Conservation (phyloP, 2,113 vertebrate genomes). For the Hemichromis elongatus region DNA sequence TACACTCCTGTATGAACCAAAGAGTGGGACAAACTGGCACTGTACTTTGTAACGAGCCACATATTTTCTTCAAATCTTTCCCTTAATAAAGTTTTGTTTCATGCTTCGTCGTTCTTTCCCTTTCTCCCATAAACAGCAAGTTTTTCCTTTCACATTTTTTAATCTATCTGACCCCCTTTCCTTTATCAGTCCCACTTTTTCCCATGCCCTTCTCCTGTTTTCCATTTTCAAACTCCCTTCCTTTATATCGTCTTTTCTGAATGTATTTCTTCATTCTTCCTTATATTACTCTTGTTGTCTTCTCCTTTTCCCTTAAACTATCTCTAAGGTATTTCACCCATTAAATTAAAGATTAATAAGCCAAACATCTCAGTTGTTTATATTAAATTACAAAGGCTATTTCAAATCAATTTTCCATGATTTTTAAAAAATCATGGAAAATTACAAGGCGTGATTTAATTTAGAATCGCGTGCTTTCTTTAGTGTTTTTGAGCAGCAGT, state of each 20-base stretch:
- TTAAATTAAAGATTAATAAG: neutral
- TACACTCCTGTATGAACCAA: neutral
- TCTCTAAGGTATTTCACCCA: neutral
- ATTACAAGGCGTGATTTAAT: neutral
- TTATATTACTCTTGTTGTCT: neutral
- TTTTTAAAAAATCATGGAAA: neutral
- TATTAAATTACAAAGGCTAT: neutral
- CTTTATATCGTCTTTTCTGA: neutral
- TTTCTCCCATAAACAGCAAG: neutral
- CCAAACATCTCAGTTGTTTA: neutral
- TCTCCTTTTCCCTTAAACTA: neutral
- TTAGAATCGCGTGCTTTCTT: neutral
- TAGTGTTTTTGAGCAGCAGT: neutral
- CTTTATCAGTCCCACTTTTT: neutral
- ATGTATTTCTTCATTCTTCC: neutral
- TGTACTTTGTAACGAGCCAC: neutral
- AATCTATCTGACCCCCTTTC: neutral
- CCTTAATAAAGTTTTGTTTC: neutral
- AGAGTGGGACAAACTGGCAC: neutral
- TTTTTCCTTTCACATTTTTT: neutral
- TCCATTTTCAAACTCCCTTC: neutral
- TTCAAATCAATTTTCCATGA: too few relatives aligned
- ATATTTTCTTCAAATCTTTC: neutral
- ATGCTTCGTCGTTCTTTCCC: neutral
- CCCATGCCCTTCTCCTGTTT: neutral